These are phyloP conservation scores for Arvicanthis niloticus DNA, from an alignment of 2,113 vertebrate species.

Conservation along the genomic window DNA sequence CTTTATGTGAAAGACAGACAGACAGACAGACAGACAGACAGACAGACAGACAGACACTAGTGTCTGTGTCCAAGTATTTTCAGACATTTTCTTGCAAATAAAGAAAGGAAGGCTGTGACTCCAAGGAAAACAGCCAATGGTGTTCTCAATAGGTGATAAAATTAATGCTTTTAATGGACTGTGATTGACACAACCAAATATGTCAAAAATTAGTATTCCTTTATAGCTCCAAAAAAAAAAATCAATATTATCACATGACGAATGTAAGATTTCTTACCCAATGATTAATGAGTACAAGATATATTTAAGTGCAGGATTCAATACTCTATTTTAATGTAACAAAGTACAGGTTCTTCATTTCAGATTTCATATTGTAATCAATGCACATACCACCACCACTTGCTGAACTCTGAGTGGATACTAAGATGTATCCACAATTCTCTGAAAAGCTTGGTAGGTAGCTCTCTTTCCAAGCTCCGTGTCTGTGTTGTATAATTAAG, in stretches of 20 bases:
- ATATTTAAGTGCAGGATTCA: neutral
- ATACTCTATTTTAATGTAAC: neutral
- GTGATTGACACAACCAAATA: neutral
- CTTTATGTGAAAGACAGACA: constrained; percentile 17
- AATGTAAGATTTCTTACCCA: constrained; percentile 22
- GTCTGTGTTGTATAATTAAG: neutral
- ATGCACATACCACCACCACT: neutral
- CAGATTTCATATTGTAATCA: neutral
- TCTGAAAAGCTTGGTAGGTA: neutral
- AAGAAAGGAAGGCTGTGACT: neutral
- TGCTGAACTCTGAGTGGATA: neutral
- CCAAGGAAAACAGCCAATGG: neutral
- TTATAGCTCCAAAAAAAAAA: neutral
- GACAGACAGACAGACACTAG: neutral
- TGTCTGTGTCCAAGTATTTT: neutral
- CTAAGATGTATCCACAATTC: neutral
- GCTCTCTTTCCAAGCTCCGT: neutral
- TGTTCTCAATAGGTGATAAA: neutral
- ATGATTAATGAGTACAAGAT: neutral
- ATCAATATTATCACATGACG: constrained; percentile 20
- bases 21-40: neutral
- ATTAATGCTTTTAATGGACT: neutral
- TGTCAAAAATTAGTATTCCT: neutral
- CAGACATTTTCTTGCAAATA: neutral
- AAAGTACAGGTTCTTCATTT: neutral